Conservation (phyloP, 2,888 invertebrate species). For the Parnassius apollo region DNA sequence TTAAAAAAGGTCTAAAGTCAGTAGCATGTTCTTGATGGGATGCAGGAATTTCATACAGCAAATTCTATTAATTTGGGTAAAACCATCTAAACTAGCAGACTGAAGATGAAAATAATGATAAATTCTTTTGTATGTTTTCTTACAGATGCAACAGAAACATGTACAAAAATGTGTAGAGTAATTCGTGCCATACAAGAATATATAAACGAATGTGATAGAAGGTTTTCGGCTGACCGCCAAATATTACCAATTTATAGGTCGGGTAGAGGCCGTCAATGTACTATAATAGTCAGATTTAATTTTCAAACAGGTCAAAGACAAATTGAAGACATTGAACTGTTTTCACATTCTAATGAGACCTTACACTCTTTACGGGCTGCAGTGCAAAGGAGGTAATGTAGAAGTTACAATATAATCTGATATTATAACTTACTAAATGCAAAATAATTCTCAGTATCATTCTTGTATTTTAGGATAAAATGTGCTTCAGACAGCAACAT, state of each 20-base stretch:
- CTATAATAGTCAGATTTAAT: constrained; percentile 88
- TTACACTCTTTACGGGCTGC: constrained; percentile 91
- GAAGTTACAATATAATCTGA: background rate
- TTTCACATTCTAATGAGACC: constrained; percentile 97
- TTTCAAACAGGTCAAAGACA: constrained; percentile 93
- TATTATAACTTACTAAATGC: constrained; percentile 1
- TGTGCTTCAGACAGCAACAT: constrained; percentile 82
- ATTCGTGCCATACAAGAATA: constrained; percentile 97
- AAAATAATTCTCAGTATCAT: no score
- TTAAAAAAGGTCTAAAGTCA: no score
- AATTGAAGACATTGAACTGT: constrained; percentile 94
- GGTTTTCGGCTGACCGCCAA: constrained; percentile 92
- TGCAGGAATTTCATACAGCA: no score
- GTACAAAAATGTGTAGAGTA: constrained; percentile 92
- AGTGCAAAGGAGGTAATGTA: constrained; percentile 83
- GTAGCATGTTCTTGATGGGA: no score
- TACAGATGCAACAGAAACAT: constrained; percentile 66
- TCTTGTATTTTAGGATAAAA: constrained; percentile 62
- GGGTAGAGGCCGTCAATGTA: constrained; percentile 93
- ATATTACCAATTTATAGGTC: constrained; percentile 94
- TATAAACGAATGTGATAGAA: constrained; percentile 95
- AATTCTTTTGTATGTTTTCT: constrained; percentile 25
- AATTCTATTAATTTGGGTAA: no score
- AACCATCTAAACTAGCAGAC: no score
- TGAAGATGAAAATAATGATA: no score